Conservation (phyloP, 1,140 invertebrate genomes). For the Aphidius ervi region DNA sequence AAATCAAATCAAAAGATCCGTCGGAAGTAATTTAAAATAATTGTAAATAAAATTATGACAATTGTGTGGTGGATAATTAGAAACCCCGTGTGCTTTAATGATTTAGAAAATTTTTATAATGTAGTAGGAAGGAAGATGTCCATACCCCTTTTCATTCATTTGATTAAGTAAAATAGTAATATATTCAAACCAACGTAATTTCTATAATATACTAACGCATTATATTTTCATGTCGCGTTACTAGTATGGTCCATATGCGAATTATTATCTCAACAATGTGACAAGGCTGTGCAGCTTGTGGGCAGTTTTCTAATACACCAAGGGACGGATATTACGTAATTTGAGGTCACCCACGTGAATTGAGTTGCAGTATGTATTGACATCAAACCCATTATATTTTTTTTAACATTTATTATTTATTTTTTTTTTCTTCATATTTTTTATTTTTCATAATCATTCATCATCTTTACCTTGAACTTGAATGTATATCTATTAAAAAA, state of each 20-base stretch:
- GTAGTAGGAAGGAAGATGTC: too few relatives aligned
- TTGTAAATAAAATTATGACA: too few relatives aligned
- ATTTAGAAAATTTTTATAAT: too few relatives aligned
- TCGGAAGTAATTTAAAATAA: too few relatives aligned
- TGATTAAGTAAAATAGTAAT: slow-evolving; percentile 8
- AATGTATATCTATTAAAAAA: too few relatives aligned
- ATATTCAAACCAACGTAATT: slow-evolving; percentile 21
- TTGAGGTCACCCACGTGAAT: slow-evolving; percentile 51
- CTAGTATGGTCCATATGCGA: slow-evolving; percentile 46
- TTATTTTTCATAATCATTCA: slow-evolving; percentile 3
- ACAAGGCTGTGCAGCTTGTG: slow-evolving; percentile 45
- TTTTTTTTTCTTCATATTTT: slow-evolving; percentile 1
- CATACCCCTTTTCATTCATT: not conserved
- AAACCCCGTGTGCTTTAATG: too few relatives aligned
- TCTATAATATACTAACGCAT: slow-evolving; percentile 40
- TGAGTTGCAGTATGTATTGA: slow-evolving; percentile 9
- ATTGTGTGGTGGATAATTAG: too few relatives aligned
- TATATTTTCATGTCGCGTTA: slow-evolving; percentile 44
- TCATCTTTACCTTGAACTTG: too few relatives aligned
- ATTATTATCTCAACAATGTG: slow-evolving; percentile 52
- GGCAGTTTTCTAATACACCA: slow-evolving; percentile 46
- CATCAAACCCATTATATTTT: slow-evolving; percentile 16
- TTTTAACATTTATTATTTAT: slow-evolving; percentile 6
- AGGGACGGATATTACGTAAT: slow-evolving; percentile 52
- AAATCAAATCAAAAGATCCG: too few relatives aligned